Base-by-base conservation (phyloP, 2,888 invertebrate species). In the Harpagoxenus sublaevis region DNA sequence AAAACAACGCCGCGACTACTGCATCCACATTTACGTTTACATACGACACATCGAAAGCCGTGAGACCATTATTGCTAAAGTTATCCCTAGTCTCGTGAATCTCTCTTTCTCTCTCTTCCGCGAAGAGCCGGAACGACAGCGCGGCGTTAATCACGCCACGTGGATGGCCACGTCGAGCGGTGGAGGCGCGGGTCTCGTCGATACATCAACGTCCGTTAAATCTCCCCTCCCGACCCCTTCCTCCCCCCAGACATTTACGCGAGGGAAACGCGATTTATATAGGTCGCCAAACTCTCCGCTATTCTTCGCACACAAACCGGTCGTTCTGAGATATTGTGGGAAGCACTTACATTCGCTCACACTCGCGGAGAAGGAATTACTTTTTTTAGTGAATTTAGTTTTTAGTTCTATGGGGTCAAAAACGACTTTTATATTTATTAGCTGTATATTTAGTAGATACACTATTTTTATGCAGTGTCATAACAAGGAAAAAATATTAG, bases 201-300 rank as follows among this genome's bases (percentile, higher is more conserved):
- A 94, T 94, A 92, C 92, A 94, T 94, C 94, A 94, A 93, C 89
- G 93, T 93, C 93, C 91, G 93, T 93, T 94, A 93, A 91, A 91
- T 89, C 90, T 8, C 87, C 84, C 12, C 8, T 8, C 28, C 28
- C 23, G 12, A 15, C 10, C 8, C 9, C 66, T 31, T 18, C 45
- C 66, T 10, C 9, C 28, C 18, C 87, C 81, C 84, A 70, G 84
- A 90, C 70, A 75, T 78, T 70, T 42, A 45, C 51, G 81, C 73
- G 77, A 84, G 74, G 78, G 65, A 84, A 62, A 73, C 82, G 79
- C 86, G 84, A 89, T 90, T 88, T 89, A 90, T 89, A 84, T 87
- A 85, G 87, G 86, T 87, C 84, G 86, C 77, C 79, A 48, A 78
- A 78, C 55, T 78, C 55, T 42, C 51, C 66, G 31, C 55, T 68